phyloP scores from a whole-genome alignment of 23 tunicate genomes.

The Styela plicata region DNA sequence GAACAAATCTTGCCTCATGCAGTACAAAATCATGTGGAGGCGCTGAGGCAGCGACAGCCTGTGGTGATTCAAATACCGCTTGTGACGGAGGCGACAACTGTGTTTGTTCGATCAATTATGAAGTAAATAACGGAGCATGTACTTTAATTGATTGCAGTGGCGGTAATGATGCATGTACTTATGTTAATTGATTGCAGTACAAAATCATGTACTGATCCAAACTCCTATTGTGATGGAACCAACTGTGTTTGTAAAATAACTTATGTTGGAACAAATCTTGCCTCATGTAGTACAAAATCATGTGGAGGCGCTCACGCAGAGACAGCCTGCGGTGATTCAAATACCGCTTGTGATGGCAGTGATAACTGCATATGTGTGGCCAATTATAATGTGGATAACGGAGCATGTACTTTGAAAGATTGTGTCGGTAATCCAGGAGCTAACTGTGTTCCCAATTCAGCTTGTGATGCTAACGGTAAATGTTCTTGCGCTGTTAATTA shows the following conservation, averaged over 20 bases:
- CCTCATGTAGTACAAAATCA: not conserved
- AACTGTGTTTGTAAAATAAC: not conserved
- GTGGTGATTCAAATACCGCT: not conserved
- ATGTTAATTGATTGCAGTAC: too few species aligned
- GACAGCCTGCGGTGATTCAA: not conserved
- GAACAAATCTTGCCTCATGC: not conserved
- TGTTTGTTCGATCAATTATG: not conserved
- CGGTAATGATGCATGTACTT: not conserved
- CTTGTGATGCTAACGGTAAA: not conserved
- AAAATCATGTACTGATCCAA: not conserved
- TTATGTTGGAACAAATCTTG: not conserved
- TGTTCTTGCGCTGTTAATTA: not conserved
- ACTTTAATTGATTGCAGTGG: not conserved
- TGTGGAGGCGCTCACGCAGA: not conserved
- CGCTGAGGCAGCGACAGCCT: not conserved
- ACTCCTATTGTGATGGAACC: not conserved
- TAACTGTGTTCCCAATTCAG: not conserved
- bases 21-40: not conserved
- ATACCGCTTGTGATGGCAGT: not conserved
- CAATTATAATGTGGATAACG: not conserved
- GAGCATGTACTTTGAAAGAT: not conserved
- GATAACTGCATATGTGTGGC: not conserved
- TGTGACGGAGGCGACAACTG: not conserved
- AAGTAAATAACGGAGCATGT: not conserved
- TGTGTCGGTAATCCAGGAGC: not conserved